Evolutionary conservation across 2,888 invertebrate species (phyloP).

Genomic region (Xestobium rufovillosum): DNA sequence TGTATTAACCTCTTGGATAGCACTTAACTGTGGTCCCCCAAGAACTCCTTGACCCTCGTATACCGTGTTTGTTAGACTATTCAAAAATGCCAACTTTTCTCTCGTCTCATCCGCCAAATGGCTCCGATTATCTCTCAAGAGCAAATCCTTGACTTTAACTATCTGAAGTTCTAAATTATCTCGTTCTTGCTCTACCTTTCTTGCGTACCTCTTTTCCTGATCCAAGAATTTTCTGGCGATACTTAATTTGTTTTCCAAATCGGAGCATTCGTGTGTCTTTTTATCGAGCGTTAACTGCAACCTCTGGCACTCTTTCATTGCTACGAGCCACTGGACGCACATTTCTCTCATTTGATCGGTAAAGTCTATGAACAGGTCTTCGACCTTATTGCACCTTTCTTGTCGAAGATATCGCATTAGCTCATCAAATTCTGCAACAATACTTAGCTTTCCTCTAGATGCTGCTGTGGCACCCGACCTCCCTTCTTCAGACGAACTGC

Average conservation of each 20-base stretch:
- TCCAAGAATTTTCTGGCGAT: constrained; percentile 75
- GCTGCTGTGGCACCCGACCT: constrained; percentile 16
- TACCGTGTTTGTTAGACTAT: constrained; percentile 42
- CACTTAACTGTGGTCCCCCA: constrained; percentile 34
- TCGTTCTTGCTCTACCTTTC: constrained; percentile 63
- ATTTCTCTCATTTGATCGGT: constrained; percentile 66
- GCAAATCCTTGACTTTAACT: constrained; percentile 62
- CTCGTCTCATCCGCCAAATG: constrained; percentile 74
- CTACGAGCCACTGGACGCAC: constrained; percentile 59
- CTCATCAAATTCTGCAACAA: constrained; percentile 30
- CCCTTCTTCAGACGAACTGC: constrained; percentile 9
- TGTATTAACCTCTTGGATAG: constrained; percentile 23
- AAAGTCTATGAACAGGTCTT: constrained; percentile 55
- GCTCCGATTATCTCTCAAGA: constrained; percentile 56
- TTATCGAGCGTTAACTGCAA: constrained; percentile 64
- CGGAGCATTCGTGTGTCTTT: constrained; percentile 62
- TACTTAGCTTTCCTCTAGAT: constrained; percentile 21
- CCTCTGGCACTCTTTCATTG: constrained; percentile 64
- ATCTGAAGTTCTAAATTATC: constrained; percentile 62
- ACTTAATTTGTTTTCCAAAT: constrained; percentile 72
- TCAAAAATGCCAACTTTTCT: constrained; percentile 71
- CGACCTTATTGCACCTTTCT: constrained; percentile 18
- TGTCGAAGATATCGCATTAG: constrained; percentile 22
- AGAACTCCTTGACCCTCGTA: constrained; percentile 11
- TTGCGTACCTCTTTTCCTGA: constrained; percentile 65